Conservation (phyloP, 2,113 vertebrate species). For the Pteruthius melanotis region DNA sequence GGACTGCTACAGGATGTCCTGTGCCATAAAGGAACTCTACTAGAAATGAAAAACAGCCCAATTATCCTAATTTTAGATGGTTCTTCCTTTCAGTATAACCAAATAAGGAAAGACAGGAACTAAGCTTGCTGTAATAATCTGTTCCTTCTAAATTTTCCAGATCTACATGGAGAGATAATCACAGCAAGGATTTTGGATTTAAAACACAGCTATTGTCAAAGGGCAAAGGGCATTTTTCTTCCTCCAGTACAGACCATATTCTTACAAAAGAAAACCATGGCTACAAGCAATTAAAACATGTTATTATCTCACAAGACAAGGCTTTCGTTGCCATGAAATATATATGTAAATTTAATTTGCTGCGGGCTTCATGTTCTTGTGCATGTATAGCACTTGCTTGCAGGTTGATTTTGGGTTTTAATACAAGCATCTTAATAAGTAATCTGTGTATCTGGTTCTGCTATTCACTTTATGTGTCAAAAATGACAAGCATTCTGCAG, state of each 20-base stretch:
- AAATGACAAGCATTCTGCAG: not conserved
- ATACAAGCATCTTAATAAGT: not conserved
- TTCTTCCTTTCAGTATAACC: not conserved
- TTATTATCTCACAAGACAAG: slow-evolving; percentile 7
- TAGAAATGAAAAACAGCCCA: not conserved
- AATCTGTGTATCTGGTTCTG: not conserved
- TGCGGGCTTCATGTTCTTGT: not conserved
- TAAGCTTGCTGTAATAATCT: not conserved
- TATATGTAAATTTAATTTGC: slow-evolving; percentile 9
- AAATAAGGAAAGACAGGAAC: slow-evolving; percentile 14
- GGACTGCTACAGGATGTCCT: not conserved
- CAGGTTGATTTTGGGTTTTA: not conserved
- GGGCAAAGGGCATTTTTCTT: slow-evolving; percentile 3
- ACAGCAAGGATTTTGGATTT: not conserved
- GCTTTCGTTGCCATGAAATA: slow-evolving; percentile 6
- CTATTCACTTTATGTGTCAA: not conserved
- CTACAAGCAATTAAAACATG: slow-evolving; percentile 5
- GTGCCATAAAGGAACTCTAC: not conserved
- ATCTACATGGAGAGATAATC: not conserved
- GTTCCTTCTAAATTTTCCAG: not conserved
- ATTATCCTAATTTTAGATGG: not conserved
- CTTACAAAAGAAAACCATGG: not conserved
- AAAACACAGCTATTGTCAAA: not conserved
- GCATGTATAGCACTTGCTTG: not conserved
- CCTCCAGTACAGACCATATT: not conserved